Evolutionary conservation across 2,888 invertebrate species (phyloP).

Genomic region (Torymus aiolomorphi): DNA sequence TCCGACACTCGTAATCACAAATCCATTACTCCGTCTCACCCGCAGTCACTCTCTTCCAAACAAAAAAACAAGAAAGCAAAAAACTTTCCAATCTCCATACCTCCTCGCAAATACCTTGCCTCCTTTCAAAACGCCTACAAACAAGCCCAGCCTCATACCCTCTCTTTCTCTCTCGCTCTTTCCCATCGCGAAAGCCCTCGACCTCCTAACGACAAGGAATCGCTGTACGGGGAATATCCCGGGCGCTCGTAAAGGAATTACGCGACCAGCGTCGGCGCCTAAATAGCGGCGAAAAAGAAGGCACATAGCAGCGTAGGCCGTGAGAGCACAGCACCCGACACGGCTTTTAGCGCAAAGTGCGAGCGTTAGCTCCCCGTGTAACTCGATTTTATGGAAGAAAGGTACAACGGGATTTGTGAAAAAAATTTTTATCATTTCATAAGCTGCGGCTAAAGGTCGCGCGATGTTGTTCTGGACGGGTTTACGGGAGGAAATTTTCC

Average conservation of each 20-base stretch:
- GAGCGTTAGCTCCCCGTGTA: constrained; percentile 43
- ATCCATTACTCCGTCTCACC: no score
- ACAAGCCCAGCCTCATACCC: no score
- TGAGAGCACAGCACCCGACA: background rate
- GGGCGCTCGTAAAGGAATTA: constrained; percentile 25
- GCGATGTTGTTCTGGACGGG: no score
- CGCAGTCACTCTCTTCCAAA: no score
- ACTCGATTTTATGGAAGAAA: constrained; percentile 43
- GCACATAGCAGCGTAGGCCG: background rate
- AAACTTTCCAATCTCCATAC: no score
- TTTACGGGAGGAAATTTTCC: no score
- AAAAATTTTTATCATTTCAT: constrained; percentile 7
- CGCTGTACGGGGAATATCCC: constrained; percentile 33
- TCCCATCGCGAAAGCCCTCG: background rate
- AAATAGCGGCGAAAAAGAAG: background rate
- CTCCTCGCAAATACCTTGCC: no score
- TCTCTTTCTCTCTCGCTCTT: no score
- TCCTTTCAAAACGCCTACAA: no score
- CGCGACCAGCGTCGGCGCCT: background rate
- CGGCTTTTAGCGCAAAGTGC: constrained; percentile 51
- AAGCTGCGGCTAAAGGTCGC: no score
- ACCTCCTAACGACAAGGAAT: constrained; percentile 27
- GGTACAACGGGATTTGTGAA: constrained; percentile 1
- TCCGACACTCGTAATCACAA: no score
- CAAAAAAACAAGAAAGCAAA: no score